phyloP scores from a whole-genome alignment of 2,888 invertebrate species.

The Aphrophora alni region DNA sequence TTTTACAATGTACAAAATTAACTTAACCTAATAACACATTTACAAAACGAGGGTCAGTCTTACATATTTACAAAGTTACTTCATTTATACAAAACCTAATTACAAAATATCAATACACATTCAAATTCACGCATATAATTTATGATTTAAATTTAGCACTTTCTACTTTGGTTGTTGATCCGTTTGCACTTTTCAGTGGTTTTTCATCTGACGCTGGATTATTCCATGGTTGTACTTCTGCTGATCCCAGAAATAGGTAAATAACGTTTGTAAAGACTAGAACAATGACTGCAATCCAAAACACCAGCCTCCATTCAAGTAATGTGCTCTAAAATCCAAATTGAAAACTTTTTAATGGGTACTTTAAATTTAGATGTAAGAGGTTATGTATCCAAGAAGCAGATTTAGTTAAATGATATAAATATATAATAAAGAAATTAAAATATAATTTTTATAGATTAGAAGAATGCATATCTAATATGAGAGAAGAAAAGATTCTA shows the following conservation, averaged over 20 bases:
- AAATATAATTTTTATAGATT: no score
- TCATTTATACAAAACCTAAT: neutral
- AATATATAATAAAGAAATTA: no score
- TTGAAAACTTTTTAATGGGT: no score
- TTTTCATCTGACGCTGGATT: constrained; percentile 54
- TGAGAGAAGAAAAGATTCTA: no score
- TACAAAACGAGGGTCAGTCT: neutral
- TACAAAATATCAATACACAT: neutral
- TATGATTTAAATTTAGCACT: neutral
- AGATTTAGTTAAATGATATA: no score
- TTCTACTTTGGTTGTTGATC: neutral
- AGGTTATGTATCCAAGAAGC: no score
- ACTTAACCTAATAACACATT: neutral
- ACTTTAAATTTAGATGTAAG: no score
- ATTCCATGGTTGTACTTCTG: constrained; percentile 79
- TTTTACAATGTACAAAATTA: neutral
- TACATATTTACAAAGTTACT: neutral
- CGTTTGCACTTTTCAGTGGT: neutral
- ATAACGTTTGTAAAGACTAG: constrained; percentile 71
- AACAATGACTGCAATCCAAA: constrained; percentile 79
- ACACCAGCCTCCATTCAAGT: constrained; percentile 76
- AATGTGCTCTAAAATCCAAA: constrained; percentile 54
- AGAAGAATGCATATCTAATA: no score
- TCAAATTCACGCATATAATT: neutral
- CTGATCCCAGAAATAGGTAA: constrained; percentile 73